Evolutionary conservation across 92 coral and sea anemone genomes (phyloP).

Genomic region (Umimayanthus kanabou): DNA sequence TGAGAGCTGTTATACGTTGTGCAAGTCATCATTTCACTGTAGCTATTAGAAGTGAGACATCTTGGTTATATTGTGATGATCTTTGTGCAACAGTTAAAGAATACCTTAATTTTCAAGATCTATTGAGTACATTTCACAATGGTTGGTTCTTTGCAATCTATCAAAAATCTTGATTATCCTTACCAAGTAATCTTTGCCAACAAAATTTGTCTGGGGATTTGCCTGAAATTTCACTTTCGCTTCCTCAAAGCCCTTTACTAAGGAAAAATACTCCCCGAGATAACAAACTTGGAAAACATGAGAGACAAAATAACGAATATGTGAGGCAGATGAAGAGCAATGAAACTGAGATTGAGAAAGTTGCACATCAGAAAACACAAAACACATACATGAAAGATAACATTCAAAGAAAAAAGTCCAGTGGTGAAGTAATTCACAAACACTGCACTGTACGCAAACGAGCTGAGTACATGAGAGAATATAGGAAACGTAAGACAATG

Average conservation of each 20-base stretch:
- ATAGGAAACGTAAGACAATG: background rate
- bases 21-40: conserved; percentile 44
- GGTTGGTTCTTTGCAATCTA: conserved; percentile 53
- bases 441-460: background rate
- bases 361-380: conserved; percentile 21
- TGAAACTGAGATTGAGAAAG: conserved; percentile 28
- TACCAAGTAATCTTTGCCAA: background rate
- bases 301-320: background rate
- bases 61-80: conserved; percentile 44
- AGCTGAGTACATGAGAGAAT: conserved; percentile 16
- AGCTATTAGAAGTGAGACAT: conserved; percentile 25
- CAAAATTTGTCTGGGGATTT: background rate
- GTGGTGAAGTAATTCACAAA: conserved; percentile 10
- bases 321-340: background rate
- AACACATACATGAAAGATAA: conserved; percentile 23
- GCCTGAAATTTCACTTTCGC: background rate
- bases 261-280: background rate
- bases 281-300: conserved; percentile 1
- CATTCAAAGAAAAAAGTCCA: conserved; percentile 19
- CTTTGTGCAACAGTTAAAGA: conserved; percentile 13
- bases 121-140: conserved; percentile 21
- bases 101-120: conserved; percentile 37
- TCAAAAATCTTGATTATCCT: conserved; percentile 36
- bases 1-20: conserved; percentile 45
- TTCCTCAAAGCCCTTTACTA: background rate